Evolutionary conservation across 2,797 vertebrate species (phyloP).

Genomic region (Leptodactylus fallax): DNA sequence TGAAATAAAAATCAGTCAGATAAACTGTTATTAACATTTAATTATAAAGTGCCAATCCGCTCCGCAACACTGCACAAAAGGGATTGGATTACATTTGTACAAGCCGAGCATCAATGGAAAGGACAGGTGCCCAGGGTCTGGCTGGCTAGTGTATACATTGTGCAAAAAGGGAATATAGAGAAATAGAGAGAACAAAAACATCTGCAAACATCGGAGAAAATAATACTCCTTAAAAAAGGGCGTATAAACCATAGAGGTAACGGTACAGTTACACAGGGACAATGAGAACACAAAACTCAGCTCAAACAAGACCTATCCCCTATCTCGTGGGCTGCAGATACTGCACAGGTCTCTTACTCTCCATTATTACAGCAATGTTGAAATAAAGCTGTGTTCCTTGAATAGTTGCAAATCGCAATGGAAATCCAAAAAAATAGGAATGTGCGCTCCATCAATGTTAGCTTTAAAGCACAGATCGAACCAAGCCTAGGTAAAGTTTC

Average conservation of each 20-base stretch:
- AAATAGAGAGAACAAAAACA: background rate
- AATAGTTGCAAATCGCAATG: no score
- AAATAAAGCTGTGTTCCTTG: no score
- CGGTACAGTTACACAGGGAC: background rate
- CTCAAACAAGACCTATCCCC: background rate
- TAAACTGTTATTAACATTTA: slow-evolving; percentile 47
- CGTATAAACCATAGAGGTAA: background rate
- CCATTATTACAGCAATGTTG: background rate
- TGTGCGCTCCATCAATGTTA: no score
- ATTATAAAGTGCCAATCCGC: slow-evolving; percentile 38
- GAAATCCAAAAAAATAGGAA: no score
- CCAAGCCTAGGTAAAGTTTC: no score
- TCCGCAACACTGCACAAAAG: background rate
- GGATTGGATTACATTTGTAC: background rate
- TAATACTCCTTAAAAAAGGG: background rate
- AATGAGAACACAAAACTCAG: background rate
- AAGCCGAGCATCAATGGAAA: slow-evolving; percentile 8
- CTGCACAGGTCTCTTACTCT: background rate
- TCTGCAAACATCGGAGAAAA: background rate
- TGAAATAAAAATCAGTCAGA: slow-evolving; percentile 38
- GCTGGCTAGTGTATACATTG: background rate
- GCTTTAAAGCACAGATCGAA: no score
- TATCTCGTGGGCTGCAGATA: background rate
- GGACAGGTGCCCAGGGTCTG: slow-evolving; percentile 3
- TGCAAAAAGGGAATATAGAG: background rate